A percentile compares a stretch with the other conserved stretches of the same genome.
These are phyloP conservation scores for Tupaia tana DNA, from an alignment of 2,113 vertebrate genomes.

Conservation along the genomic window DNA sequence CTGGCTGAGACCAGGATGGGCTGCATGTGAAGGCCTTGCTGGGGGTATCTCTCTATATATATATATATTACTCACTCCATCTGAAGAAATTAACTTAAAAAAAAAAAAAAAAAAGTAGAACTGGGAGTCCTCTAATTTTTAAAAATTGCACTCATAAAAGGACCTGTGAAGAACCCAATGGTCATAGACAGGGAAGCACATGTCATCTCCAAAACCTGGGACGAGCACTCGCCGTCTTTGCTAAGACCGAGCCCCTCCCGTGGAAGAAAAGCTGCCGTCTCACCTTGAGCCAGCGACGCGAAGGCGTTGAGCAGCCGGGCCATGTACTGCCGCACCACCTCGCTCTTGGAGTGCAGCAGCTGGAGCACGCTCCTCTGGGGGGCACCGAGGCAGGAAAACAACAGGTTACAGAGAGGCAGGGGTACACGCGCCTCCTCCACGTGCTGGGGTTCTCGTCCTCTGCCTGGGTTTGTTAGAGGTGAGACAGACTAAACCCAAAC, in stretches of 20 bases:
- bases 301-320: constrained; percentile 95
- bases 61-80: no score
- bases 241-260: background rate
- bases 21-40: no score
- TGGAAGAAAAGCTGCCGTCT: background rate
- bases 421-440: fast-evolving
- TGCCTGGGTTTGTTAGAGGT: fast-evolving
- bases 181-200: background rate
- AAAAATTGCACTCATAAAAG: background rate
- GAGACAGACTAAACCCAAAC: background rate
- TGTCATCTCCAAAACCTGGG: background rate
- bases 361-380: constrained; percentile 90
- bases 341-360: constrained; percentile 91
- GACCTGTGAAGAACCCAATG: background rate
- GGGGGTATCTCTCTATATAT: no score
- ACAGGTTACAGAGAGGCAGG: background rate
- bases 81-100: no score
- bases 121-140: no score
- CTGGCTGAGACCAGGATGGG: no score
- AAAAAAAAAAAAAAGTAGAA: no score
- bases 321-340: constrained; percentile 93
- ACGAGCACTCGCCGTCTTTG: background rate
- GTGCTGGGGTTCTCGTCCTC: background rate
- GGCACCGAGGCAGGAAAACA: background rate
- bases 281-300: constrained; percentile 94